Base-by-base conservation (phyloP, 2,113 vertebrate genomes). In the Triplophysa siluroides region DNA sequence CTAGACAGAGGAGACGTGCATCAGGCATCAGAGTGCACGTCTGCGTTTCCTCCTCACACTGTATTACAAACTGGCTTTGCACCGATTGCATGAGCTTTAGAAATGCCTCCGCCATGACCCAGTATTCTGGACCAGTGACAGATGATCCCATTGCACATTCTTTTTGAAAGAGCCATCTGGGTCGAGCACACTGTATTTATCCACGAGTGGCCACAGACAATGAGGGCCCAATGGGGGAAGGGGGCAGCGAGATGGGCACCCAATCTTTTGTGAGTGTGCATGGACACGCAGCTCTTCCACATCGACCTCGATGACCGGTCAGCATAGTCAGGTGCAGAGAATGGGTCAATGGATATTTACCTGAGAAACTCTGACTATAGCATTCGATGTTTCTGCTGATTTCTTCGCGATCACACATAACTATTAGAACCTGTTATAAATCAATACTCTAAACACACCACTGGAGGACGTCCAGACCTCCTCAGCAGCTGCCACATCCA, bases 201-300 rank as follows among this genome's bases (percentile, higher is more conserved):
- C 65, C 47, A 29, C 13, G 52, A 84, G 70, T 76, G 72, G 79
- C 29, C 56, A 62, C 38, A 33, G n/a, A 43, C 62, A 70, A 64
- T 56, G 7, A 66, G 21, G 12, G 18, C 16, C 50, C 26, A 50
- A 58, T 11, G 19, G 71, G 23, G 23, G 58, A 61, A 58, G 26
- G 12, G 33, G 60, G 41, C 58, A 66, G 19, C 0, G 61, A 78
- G n/a, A 58, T 2, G 18, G 74, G 43, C 38, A 23, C 54, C 54
- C 54, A 43, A 2, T 58, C 12, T 38, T 60, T 23, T 63, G 38
- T 43, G 60, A n/a, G 61, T 64, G 74, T 41, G 4, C 19, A 58
- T 47, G 64, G 78, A 58, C 69, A 78, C 74, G 80, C 87, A 89
- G 82, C 86, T 81, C 88, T 84, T 88, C 85, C 80, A 60, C 61